These are phyloP conservation scores for Heloderma charlesbogerti DNA, from an alignment of 2,113 vertebrate genomes.

Conservation along the genomic window DNA sequence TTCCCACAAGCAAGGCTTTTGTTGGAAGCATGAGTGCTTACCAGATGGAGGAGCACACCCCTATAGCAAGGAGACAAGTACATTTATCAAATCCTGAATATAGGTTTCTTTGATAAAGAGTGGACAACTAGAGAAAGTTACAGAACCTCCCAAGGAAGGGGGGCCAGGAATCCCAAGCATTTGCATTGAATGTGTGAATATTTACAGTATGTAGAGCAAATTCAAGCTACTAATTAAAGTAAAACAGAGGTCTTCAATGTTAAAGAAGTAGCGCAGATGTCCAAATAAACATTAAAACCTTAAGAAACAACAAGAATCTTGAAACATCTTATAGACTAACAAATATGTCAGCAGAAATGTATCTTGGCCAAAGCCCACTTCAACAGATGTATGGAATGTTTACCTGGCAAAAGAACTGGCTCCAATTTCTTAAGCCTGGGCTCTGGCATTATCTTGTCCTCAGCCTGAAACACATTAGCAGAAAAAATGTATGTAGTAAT, in stretches of 20 bases:
- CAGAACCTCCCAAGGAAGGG: neutral
- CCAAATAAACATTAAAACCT: neutral
- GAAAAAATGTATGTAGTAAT: neutral
- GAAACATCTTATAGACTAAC: neutral
- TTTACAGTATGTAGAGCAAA: neutral
- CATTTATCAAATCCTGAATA: neutral
- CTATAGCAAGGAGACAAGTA: neutral
- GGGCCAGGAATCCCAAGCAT: neutral
- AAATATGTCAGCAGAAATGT: neutral
- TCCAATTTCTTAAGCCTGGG: slow-evolving; percentile 92
- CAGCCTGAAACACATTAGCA: slow-evolving; percentile 76
- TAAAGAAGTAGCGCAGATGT: neutral
- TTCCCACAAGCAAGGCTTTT: neutral
- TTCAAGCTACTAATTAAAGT: neutral
- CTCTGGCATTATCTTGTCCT: slow-evolving; percentile 82
- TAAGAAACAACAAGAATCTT: neutral
- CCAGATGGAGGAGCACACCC: too few species aligned
- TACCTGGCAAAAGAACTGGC: slow-evolving; percentile 91
- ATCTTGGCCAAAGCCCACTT: neutral
- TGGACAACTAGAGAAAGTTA: neutral
- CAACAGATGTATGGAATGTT: slow-evolving; percentile 24
- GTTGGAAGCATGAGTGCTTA: too few species aligned
- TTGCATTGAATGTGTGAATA: neutral
- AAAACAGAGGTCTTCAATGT: neutral
- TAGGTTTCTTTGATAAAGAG: neutral